phyloP scores from a whole-genome alignment of 2,797 vertebrate species.

The Melanogrammus aeglefinus region DNA sequence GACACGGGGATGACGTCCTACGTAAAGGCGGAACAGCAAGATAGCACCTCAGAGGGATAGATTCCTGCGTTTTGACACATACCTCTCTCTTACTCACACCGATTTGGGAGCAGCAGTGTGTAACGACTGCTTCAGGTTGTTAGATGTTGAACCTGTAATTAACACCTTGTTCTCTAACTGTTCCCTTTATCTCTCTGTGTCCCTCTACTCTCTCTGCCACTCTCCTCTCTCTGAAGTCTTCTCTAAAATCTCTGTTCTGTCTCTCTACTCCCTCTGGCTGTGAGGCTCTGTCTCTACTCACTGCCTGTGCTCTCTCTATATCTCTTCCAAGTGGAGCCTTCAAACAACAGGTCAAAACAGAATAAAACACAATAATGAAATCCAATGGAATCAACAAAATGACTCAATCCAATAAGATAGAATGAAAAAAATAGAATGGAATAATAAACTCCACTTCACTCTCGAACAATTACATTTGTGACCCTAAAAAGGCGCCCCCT shows the following conservation, averaged over 20 bases:
- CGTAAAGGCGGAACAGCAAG: conserved; percentile 5
- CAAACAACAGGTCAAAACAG: neutral
- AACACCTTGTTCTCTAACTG: neutral
- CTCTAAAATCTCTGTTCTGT: neutral
- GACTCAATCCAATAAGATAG: no score
- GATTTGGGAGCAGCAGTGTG: neutral
- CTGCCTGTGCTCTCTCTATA: neutral
- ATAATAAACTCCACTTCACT: no score
- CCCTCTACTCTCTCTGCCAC: neutral
- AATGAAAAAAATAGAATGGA: no score
- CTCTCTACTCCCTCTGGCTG: neutral
- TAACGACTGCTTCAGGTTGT: neutral
- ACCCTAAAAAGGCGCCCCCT: no score
- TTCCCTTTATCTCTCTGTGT: neutral
- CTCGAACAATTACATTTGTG: no score
- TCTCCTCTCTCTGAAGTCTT: neutral
- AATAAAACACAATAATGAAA: no score
- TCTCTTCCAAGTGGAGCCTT: neutral
- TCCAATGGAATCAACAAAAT: no score
- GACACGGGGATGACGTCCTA: neutral
- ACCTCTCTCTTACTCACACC: neutral
- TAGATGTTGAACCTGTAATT: conserved; percentile 18
- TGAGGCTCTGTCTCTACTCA: neutral
- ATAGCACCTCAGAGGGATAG: conserved; percentile 8
- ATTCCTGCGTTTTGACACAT: conserved; percentile 35